Percentiles rank a stretch among this genome's conserved stretches.
phyloP scores from a whole-genome alignment of 2,888 invertebrate genomes.

The Dryocosmus kuriphilus region DNA sequence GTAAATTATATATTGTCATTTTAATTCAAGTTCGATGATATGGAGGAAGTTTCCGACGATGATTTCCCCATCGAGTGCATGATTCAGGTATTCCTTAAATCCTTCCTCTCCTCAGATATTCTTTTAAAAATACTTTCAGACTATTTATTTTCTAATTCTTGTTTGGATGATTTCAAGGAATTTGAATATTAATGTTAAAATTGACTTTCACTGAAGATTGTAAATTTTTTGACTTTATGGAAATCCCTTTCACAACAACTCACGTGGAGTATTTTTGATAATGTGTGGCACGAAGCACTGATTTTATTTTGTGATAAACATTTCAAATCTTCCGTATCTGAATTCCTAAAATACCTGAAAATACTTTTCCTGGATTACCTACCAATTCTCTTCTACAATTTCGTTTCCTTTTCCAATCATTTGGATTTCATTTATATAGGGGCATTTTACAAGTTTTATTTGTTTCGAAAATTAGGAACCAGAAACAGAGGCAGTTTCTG shows the following conservation, averaged over 20 bases:
- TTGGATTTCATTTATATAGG: background rate
- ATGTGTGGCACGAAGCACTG: background rate
- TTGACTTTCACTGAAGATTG: background rate
- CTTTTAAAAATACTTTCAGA: background rate
- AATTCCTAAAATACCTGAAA: background rate
- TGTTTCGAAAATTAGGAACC: conserved; percentile 80
- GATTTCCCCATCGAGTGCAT: conserved; percentile 61
- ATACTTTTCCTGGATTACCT: background rate
- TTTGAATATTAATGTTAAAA: background rate
- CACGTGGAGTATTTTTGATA: background rate
- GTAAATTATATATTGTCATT: conserved; percentile 51
- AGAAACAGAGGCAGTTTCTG: conserved; percentile 91
- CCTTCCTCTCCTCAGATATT: conserved; percentile 16
- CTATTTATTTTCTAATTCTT: background rate
- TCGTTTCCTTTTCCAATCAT: background rate
- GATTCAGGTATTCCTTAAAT: conserved; percentile 58
- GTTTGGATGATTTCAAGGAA: too few relatives aligned
- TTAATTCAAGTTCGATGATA: conserved; percentile 56
- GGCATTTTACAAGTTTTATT: background rate
- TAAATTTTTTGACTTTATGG: background rate
- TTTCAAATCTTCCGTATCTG: background rate
- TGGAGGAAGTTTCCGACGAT: conserved; percentile 67
- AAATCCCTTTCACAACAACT: background rate
- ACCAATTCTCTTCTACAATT: background rate
- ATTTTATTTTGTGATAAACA: background rate